Conservation (phyloP, 2,113 vertebrate species). For the Sphyrna mokarran region DNA sequence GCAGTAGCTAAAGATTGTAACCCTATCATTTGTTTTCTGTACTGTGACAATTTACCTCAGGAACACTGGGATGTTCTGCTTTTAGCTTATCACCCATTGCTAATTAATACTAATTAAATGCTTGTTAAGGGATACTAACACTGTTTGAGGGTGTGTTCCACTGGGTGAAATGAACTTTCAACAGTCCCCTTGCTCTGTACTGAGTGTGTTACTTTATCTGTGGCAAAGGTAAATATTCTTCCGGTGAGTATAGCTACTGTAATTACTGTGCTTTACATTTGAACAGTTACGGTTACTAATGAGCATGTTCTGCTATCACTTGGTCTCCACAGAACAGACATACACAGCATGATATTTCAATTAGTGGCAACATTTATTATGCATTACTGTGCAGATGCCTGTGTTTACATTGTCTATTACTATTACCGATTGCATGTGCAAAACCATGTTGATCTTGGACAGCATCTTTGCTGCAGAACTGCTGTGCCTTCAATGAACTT, state of each 20-base stretch:
- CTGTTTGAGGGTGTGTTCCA: neutral
- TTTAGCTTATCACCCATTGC: neutral
- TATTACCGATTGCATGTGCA: neutral
- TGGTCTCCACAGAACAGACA: neutral
- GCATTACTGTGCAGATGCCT: constrained; percentile 28
- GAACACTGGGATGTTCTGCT: neutral
- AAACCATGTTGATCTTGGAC: neutral
- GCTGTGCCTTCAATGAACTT: neutral
- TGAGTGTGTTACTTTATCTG: neutral
- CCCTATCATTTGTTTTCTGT: constrained; percentile 6
- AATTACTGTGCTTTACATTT: constrained; percentile 15
- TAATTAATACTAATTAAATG: constrained; percentile 22
- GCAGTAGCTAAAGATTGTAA: neutral
- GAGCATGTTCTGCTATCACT: constrained; percentile 3
- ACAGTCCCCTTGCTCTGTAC: neutral
- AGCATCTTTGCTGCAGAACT: neutral
- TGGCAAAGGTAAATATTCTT: constrained; percentile 27
- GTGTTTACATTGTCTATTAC: neutral
- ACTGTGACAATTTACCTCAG: neutral
- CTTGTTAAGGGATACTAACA: neutral
- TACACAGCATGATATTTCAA: constrained; percentile 30
- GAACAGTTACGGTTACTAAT: constrained; percentile 20
- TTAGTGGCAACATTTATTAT: constrained; percentile 32
- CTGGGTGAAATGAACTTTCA: constrained; percentile 16
- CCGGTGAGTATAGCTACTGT: neutral